Conservation (phyloP, 1,140 invertebrate genomes). For the Scylla paramamosain region DNA sequence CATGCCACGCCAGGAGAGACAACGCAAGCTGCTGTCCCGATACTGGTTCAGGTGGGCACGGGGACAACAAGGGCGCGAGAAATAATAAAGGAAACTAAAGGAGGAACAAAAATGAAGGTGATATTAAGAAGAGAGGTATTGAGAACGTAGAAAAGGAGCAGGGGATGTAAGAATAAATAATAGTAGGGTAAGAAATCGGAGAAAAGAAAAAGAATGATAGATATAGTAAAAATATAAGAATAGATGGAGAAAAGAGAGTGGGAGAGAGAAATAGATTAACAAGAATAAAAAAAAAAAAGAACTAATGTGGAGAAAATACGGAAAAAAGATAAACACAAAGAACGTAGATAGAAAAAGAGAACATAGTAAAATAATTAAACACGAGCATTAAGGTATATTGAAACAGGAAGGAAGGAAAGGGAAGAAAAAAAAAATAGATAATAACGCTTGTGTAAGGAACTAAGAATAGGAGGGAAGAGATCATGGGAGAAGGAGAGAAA, state of each 20-base stretch:
- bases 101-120: neutral
- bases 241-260: neutral
- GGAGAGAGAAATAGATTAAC: neutral
- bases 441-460: no score
- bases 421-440: no score
- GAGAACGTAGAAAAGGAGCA: neutral
- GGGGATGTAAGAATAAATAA: neutral
- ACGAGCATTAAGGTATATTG: no score
- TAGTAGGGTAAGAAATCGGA: neutral
- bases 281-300: neutral
- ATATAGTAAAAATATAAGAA: no score
- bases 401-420: no score
- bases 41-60: slow-evolving; percentile 75
- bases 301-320: no score
- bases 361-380: no score
- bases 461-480: no score
- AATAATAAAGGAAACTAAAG: neutral
- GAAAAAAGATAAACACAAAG: no score
- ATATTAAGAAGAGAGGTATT: neutral
- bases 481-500: no score
- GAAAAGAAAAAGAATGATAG: no score
- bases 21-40: slow-evolving; percentile 78
- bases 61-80: neutral
- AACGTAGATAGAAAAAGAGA: no score
- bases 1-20: slow-evolving; percentile 85